These are phyloP conservation scores for Campaea margaritaria DNA, from an alignment of 2,888 invertebrate species.

Conservation along the genomic window DNA sequence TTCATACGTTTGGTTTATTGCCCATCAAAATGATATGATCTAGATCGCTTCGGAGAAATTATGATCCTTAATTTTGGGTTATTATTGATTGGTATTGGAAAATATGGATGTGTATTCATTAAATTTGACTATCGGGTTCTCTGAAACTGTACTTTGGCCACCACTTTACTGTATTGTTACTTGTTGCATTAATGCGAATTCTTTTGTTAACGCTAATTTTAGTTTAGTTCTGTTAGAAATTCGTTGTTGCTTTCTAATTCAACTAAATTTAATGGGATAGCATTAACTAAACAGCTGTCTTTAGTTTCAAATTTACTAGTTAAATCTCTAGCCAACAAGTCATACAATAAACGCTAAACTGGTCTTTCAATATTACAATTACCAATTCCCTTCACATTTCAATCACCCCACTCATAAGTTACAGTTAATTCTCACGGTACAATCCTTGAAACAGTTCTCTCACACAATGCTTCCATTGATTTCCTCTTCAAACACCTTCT, in stretches of 20 bases:
- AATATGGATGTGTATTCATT: neutral
- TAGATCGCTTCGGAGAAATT: slow-evolving; percentile 22
- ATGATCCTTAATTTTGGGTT: slow-evolving; percentile 5
- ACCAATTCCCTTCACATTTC: slow-evolving; percentile 17
- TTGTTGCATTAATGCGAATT: too few relatives aligned
- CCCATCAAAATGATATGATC: slow-evolving; percentile 25
- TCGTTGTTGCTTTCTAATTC: too few relatives aligned
- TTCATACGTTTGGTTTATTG: slow-evolving; percentile 36
- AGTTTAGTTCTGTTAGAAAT: too few relatives aligned
- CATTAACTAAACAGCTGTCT: too few relatives aligned
- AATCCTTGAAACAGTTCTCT: slow-evolving; percentile 39
- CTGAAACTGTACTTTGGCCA: too few relatives aligned
- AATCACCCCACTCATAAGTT: slow-evolving; percentile 21
- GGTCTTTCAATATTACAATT: neutral
- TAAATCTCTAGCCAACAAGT: too few relatives aligned
- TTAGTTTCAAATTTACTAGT: too few relatives aligned
- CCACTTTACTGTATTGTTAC: too few relatives aligned
- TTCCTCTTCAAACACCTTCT: slow-evolving; percentile 20
- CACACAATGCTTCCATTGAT: slow-evolving; percentile 38
- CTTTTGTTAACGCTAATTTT: too few relatives aligned
- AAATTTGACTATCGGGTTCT: too few relatives aligned
- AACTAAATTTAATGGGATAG: too few relatives aligned
- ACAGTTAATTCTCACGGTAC: slow-evolving; percentile 36
- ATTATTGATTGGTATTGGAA: neutral
- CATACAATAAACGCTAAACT: neutral